Conservation (phyloP, 1,140 invertebrate species). For the Tetramorium parvispinum region DNA sequence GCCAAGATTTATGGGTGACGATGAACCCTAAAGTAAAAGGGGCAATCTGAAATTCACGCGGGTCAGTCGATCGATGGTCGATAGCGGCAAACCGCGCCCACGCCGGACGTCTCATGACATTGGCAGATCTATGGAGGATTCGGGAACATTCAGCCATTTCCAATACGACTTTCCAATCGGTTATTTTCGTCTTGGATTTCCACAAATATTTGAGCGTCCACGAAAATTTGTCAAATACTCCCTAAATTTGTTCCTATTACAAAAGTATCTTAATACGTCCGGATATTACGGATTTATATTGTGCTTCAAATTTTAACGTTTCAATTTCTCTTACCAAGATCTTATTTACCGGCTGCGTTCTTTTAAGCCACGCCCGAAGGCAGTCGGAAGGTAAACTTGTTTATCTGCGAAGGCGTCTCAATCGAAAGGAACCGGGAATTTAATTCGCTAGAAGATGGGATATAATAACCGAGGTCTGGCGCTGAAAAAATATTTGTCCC, state of each 20-base stretch:
- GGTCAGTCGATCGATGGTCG: slow-evolving; percentile 57
- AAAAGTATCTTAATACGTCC: not conserved
- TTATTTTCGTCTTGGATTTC: slow-evolving; percentile 5
- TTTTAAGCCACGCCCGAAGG: not conserved
- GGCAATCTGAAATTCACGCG: slow-evolving; percentile 54
- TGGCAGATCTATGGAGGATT: slow-evolving; percentile 41
- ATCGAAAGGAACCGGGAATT: slow-evolving; percentile 36
- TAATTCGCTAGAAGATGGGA: slow-evolving; percentile 49
- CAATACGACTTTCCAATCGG: slow-evolving; percentile 16
- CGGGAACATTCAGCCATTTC: not conserved
- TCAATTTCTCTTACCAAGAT: slow-evolving; percentile 33
- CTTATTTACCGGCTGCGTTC: slow-evolving; percentile 15
- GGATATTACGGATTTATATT: not conserved
- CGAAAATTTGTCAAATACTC: not conserved
- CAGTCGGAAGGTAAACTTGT: slow-evolving; percentile 45
- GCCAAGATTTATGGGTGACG: slow-evolving; percentile 46
- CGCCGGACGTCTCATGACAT: slow-evolving; percentile 28
- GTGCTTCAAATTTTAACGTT: slow-evolving; percentile 19
- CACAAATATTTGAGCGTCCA: slow-evolving; percentile 3
- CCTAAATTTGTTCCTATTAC: not conserved
- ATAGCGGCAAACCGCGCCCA: slow-evolving; percentile 42
- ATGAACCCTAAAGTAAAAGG: slow-evolving; percentile 54
- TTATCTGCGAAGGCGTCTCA: slow-evolving; percentile 54
- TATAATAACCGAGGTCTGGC: slow-evolving; percentile 56
- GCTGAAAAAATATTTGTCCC: slow-evolving; percentile 57